Percentiles rank a stretch among this genome's conserved stretches.
These are phyloP conservation scores for Semibalanus balanoides DNA, from an alignment of 1,140 invertebrate genomes.

Conservation along the genomic window DNA sequence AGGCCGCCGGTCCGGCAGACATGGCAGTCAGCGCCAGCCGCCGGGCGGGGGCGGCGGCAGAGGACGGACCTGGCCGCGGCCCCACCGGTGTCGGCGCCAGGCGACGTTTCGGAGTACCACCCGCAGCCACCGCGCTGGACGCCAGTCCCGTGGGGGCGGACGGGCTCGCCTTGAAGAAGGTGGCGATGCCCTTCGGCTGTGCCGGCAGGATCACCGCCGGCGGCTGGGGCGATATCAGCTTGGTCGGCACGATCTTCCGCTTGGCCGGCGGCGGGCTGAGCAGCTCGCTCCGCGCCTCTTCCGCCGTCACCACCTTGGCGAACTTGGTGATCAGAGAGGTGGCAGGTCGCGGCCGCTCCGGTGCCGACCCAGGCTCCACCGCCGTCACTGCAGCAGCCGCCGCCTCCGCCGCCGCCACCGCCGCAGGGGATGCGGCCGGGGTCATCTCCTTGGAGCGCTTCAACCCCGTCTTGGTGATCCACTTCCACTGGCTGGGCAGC, in stretches of 20 bases:
- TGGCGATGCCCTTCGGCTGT: not conserved
- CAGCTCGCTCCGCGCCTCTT: constrained; percentile 24
- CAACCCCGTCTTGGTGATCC: not conserved
- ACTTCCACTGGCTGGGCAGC: not conserved
- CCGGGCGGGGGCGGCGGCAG: too few relatives aligned
- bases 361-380: too few relatives aligned
- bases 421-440: too few relatives aligned
- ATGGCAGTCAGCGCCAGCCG: too few relatives aligned
- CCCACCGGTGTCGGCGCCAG: not conserved
- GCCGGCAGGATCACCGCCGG: too few relatives aligned
- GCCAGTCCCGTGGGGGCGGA: too few relatives aligned
- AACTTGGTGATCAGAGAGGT: constrained; percentile 39
- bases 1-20: too few relatives aligned
- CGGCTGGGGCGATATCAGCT: not conserved
- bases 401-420: too few relatives aligned
- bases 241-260: not conserved
- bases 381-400: too few relatives aligned
- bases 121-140: too few relatives aligned
- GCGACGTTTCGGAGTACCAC: not conserved
- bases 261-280: not conserved
- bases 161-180: not conserved
- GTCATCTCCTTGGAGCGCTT: too few relatives aligned
- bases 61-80: not conserved
- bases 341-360: not conserved
- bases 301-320: constrained; percentile 37